Base-by-base conservation (phyloP, 2,888 invertebrate species). In the Adelphocoris suturalis region DNA sequence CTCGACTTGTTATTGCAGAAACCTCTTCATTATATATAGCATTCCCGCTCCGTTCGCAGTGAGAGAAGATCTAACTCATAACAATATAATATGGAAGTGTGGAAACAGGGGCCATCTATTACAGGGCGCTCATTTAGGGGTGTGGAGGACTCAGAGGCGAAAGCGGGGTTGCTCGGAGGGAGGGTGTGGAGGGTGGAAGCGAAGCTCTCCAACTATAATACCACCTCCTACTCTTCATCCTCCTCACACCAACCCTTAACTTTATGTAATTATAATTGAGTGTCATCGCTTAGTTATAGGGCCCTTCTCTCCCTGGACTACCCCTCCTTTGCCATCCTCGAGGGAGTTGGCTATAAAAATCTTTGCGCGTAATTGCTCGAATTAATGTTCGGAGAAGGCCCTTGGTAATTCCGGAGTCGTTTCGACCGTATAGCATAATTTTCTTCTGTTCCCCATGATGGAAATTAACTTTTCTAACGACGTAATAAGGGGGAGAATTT, bases 1-100 rank as follows among this genome's bases (percentile, higher is more conserved):
- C 88, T 76, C 88, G 88, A 52, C 78, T 88, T 78, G 88, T 88
- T 88, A 88, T 88, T 88, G 88, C 78, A 88, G 88, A 28, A 88
- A 88, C 88, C 88, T 88, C 88, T 88, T 80, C 88, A 88, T 88
- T 88, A 88, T 88, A 88, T 88, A 88, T 88, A 88, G 88, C 88
- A 78, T 88, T 88, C 88, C 28, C 78, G 23, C 28, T 78, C 78
- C 28, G 78, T 23, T 37, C 12, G 75, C 86, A 57, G n/a, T 27
- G 23, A 48, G 86, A 75, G 86, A 86, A 86, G 88, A 68, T 88
- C 88, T 78, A 88, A 88, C 88, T 88, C 88, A 88, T 88, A 88
- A 88, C 88, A 88, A 78, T 78, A 78, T 88, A 88, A 88, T 88
- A 88, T 88, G 88, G 88, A 88, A 88, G 88, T 88, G 88, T 88